Percentiles rank a stretch among this genome's conserved stretches.
phyloP scores from a whole-genome alignment of 2,888 invertebrate species.

The Hanleya hanleyi region DNA sequence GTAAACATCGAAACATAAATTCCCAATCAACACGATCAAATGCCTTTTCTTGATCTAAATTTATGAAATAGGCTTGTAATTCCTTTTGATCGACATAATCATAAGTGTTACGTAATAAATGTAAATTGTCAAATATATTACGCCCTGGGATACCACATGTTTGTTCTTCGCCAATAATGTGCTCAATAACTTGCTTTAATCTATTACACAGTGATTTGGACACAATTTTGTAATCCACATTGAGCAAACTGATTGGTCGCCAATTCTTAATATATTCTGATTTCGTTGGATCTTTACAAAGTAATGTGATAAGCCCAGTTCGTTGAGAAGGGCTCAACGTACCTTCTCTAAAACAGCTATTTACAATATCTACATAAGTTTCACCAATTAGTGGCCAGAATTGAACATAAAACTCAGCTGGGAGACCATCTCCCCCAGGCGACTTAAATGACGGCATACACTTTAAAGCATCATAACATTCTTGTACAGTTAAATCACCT shows the following conservation, averaged over 20 bases:
- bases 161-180: slow-evolving; percentile 35
- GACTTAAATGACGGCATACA: neutral
- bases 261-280: slow-evolving; percentile 37
- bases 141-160: slow-evolving; percentile 42
- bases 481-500: neutral
- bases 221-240: slow-evolving; percentile 44
- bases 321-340: slow-evolving; percentile 10
- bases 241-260: slow-evolving; percentile 44
- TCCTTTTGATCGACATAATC: slow-evolving; percentile 42
- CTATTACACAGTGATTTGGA: slow-evolving; percentile 39
- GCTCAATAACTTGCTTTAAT: slow-evolving; percentile 29
- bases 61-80: slow-evolving; percentile 31
- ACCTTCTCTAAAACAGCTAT: neutral
- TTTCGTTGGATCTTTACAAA: slow-evolving; percentile 40
- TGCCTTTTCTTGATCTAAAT: slow-evolving; percentile 47
- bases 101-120: slow-evolving; percentile 36
- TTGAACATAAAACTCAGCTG: neutral
- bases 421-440: neutral
- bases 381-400: neutral
- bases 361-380: neutral
- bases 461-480: neutral
- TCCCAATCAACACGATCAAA: slow-evolving; percentile 43
- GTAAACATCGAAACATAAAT: slow-evolving; percentile 38
- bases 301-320: slow-evolving; percentile 26
- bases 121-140: slow-evolving; percentile 42